Percentiles rank a stretch among this genome's conserved stretches.
Evolutionary conservation across 2,113 vertebrate species (phyloP).

Genomic region (Myiozetetes cayanensis): DNA sequence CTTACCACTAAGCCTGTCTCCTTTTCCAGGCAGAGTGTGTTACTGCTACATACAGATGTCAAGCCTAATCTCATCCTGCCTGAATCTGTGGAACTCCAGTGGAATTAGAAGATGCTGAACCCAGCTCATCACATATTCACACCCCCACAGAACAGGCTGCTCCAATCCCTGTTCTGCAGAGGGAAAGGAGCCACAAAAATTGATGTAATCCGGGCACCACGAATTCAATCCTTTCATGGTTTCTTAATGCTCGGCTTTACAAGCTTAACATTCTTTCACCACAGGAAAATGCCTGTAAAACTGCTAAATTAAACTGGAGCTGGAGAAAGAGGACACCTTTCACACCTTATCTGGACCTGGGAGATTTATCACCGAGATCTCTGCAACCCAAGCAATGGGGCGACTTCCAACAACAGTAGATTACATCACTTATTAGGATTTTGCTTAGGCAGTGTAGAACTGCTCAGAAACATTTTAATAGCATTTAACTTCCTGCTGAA

Average conservation of each 20-base stretch:
- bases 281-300: neutral
- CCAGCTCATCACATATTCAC: neutral
- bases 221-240: neutral
- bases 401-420: neutral
- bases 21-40: neutral
- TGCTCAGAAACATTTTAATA: neutral
- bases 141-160: neutral
- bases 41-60: neutral
- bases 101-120: neutral
- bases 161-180: neutral
- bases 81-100: neutral
- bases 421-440: neutral
- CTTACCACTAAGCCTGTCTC: neutral
- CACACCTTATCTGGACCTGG: neutral
- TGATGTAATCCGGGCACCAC: neutral
- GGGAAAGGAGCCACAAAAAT: neutral
- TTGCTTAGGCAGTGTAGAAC: neutral
- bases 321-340: neutral
- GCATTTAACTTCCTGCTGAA: slow-evolving; percentile 7
- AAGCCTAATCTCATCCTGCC: neutral
- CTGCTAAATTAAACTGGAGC: neutral
- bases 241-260: neutral
- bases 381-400: neutral
- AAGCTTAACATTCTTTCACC: neutral
- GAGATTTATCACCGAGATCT: neutral